phyloP scores from a whole-genome alignment of 1,140 invertebrate species.

The Protaetia brevitarsis region DNA sequence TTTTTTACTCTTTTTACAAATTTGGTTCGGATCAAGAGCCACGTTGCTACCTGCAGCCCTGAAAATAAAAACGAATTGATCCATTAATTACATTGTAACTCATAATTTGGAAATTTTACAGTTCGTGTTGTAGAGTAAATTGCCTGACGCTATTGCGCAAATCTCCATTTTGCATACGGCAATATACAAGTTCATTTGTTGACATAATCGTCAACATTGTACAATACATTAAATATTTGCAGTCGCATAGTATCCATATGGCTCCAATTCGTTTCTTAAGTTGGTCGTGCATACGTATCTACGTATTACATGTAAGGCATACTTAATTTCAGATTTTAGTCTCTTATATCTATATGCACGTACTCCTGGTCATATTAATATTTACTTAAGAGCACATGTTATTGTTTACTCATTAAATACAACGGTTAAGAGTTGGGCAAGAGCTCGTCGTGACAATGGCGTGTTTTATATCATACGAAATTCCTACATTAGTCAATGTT shows the following conservation, averaged over 20 bases:
- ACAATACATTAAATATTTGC: not conserved
- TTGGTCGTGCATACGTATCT: not conserved
- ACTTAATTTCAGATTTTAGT: not conserved
- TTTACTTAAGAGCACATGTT: slow-evolving; percentile 10
- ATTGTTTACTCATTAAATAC: slow-evolving; percentile 11
- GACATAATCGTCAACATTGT: not conserved
- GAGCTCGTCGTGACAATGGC: not conserved
- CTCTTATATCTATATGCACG: too few relatives aligned
- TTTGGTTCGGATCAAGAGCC: slow-evolving; percentile 81
- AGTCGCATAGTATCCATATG: not conserved
- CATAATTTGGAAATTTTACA: too few relatives aligned
- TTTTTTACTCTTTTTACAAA: slow-evolving; percentile 76
- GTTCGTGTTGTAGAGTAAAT: too few relatives aligned
- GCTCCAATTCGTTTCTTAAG: too few relatives aligned
- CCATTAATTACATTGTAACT: too few relatives aligned
- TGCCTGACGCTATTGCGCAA: too few relatives aligned
- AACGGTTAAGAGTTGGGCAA: slow-evolving; percentile 5
- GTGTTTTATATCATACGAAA: slow-evolving; percentile 6
- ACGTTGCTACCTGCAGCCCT: slow-evolving; percentile 79
- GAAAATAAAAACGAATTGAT: slow-evolving; percentile 31
- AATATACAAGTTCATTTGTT: not conserved
- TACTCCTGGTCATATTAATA: not conserved
- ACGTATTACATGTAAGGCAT: not conserved
- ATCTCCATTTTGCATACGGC: not conserved
- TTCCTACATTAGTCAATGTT: slow-evolving; percentile 7